Evolutionary conservation across 2,113 vertebrate species (phyloP), one percentile per base, ranked within the genome.

Genomic region (Acanthochromis polyacanthus): DNA sequence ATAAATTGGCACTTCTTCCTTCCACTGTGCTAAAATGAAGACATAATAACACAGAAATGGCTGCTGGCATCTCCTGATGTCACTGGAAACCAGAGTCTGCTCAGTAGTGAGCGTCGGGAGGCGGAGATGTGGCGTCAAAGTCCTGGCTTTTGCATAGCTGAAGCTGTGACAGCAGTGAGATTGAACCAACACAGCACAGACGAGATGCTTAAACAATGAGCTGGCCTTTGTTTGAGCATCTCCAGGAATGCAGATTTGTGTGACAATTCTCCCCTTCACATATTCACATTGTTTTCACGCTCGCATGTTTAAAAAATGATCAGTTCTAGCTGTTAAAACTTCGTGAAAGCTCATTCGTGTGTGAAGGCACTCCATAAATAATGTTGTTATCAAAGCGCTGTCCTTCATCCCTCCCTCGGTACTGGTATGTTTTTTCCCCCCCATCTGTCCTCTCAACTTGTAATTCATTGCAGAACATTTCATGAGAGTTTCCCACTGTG

Each of bases 401-500:
- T 61, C 45, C 46, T 15, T 40, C 28, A 15, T 43, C 53, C 43
- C 69, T 55, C 69, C 62, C 75, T 48, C 50, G 0, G 20, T 36
- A 43, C 69, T 80, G 64, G 7, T 57, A 65, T 58, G 48, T 60
- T 45, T 9, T 25, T 36, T 55, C 28, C 64, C 15, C 59, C 64
- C 22, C 56, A 30, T 67, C 57, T 51, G 66, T 78, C 60, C 48
- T 51, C 60, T 87, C 46, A 76, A 71, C 65, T 40, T 72, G 19
- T 74, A 83, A 80, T 75, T 78, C 43, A 19, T 32, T 38, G 75
- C 84, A 78, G 65, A 85, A 20, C 71, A 20, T 71, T 70, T 70
- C 85, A 87, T 85, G 80, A 82, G 78, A 87, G 80, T 81, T 82
- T 90, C 86, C 88, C 82, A 84, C 82, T 84, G 88, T 74, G 75